phyloP scores from a whole-genome alignment of 2,113 vertebrate species.

The Asarcornis scutulata region DNA sequence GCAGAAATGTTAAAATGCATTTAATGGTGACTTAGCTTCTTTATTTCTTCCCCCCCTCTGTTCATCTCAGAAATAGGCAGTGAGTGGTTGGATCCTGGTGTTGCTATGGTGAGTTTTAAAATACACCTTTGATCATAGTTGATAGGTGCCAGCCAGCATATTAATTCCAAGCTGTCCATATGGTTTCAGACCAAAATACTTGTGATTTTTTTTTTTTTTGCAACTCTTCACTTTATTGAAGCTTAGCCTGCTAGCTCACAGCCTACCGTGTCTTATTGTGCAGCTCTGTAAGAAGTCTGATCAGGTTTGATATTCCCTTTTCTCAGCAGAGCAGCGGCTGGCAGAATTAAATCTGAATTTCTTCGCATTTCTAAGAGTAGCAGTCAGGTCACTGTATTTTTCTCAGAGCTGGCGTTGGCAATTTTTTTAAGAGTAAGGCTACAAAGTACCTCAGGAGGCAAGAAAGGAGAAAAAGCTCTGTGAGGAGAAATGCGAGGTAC shows the following conservation, averaged over 20 bases:
- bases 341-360: not conserved
- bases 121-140: constrained; percentile 18
- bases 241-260: not conserved
- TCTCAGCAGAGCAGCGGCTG: not conserved
- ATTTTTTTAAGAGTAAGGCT: not conserved
- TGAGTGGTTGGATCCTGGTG: not conserved
- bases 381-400: not conserved
- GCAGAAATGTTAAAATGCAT: not conserved
- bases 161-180: constrained; percentile 6
- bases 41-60: not conserved
- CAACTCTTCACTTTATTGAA: not conserved
- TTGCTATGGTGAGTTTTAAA: constrained; percentile 48
- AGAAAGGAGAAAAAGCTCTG: not conserved
- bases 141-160: not conserved
- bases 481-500: not conserved
- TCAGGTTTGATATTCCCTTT: not conserved
- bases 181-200: constrained; percentile 21
- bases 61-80: not conserved
- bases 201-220: not conserved
- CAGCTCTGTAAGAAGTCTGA: not conserved
- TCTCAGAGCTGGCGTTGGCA: not conserved
- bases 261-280: not conserved
- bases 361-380: not conserved
- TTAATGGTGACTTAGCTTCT: not conserved
- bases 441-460: not conserved